Evolutionary conservation across 2,113 vertebrate species (phyloP).

Genomic region (Dasyurus viverrinus): DNA sequence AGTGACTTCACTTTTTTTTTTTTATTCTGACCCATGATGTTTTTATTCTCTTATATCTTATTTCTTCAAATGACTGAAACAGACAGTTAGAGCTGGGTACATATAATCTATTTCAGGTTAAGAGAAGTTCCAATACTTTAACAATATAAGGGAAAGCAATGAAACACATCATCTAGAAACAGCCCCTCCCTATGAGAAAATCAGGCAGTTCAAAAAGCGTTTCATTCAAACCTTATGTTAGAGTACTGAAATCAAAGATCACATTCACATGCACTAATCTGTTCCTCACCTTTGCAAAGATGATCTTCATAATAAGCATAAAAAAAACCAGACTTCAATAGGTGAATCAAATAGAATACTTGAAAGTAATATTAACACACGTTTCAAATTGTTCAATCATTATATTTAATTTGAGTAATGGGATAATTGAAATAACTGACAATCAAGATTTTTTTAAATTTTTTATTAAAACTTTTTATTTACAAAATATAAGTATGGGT

Average conservation of each 20-base stretch:
- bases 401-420: not conserved
- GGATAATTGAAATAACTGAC: not conserved
- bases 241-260: not conserved
- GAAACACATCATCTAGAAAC: conserved; percentile 69
- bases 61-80: conserved; percentile 67
- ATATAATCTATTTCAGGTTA: conserved; percentile 72
- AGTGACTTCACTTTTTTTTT: conserved; percentile 42
- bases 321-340: not conserved
- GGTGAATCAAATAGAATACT: not conserved
- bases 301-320: not conserved
- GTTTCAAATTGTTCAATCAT: not conserved
- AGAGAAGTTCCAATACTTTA: conserved; percentile 65
- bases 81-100: conserved; percentile 47
- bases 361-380: not conserved
- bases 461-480: too few relatives aligned
- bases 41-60: conserved; percentile 52
- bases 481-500: too few relatives aligned
- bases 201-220: conserved; percentile 48
- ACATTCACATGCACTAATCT: not conserved
- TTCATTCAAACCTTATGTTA: conserved; percentile 49
- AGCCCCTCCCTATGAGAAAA: conserved; percentile 35
- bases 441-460: too few relatives aligned
- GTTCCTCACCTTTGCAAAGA: not conserved
- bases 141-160: conserved; percentile 68
- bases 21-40: conserved; percentile 52